Conservation (phyloP, 2,797 vertebrate genomes). For the Myoxocephalus aenaeus region DNA sequence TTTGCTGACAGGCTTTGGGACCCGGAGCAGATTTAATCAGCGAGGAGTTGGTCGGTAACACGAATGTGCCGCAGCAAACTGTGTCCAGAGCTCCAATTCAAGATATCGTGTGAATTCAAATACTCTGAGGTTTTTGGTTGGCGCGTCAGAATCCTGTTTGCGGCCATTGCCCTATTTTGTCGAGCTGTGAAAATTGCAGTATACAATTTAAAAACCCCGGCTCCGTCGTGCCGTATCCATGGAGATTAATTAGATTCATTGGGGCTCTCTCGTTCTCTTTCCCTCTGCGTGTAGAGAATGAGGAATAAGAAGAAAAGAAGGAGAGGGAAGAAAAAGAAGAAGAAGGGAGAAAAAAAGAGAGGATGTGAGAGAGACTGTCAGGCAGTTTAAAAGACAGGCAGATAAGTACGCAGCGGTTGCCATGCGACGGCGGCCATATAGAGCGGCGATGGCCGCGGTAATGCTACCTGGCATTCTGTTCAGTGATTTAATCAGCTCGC, state of each 20-base stretch:
- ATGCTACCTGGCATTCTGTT: conserved; percentile 74
- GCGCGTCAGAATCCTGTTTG: not conserved
- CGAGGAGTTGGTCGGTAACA: conserved; percentile 12
- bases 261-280: not conserved
- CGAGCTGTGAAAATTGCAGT: conserved; percentile 33
- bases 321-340: not conserved
- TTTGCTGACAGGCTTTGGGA: conserved; percentile 34
- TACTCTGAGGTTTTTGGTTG: not conserved
- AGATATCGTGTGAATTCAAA: not conserved
- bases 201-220: conserved; percentile 24
- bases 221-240: conserved; percentile 36
- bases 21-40: conserved; percentile 20
- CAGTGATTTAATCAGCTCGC: conserved; percentile 77
- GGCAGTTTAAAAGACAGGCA: conserved; percentile 51
- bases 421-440: conserved; percentile 67
- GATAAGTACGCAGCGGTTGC: conserved; percentile 63
- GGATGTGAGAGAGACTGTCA: conserved; percentile 33
- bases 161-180: conserved; percentile 22
- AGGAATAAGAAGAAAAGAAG: not conserved
- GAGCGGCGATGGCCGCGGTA: conserved; percentile 68
- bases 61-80: conserved; percentile 22
- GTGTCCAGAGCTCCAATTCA: not conserved
- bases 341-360: conserved; percentile 1
- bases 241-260: conserved; percentile 51
- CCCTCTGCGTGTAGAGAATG: conserved; percentile 7